phyloP scores from a whole-genome alignment of 2,888 invertebrate species.

The Mesorhabditis spiculigera region DNA sequence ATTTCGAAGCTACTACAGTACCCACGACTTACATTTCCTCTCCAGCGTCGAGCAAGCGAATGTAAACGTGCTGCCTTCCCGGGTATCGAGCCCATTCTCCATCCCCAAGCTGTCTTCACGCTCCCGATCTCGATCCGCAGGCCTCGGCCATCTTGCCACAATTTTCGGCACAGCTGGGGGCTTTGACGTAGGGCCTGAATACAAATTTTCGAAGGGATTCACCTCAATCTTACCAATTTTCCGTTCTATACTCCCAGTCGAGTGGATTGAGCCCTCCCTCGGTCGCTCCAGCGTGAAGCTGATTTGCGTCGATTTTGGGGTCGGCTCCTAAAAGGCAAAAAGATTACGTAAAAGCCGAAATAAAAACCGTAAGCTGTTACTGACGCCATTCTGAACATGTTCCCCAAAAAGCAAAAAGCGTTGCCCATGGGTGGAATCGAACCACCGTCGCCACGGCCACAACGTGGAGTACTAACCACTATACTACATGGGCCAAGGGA shows the following conservation, averaged over 20 bases:
- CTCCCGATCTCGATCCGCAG: slow-evolving; percentile 20
- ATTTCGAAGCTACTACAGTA: too few relatives aligned
- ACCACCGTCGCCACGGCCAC: slow-evolving; percentile 57
- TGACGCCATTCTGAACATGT: too few relatives aligned
- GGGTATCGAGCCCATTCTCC: slow-evolving; percentile 19
- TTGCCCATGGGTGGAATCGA: slow-evolving; percentile 55
- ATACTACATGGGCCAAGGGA: slow-evolving; percentile 37
- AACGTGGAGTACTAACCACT: slow-evolving; percentile 58
- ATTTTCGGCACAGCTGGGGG: slow-evolving; percentile 5
- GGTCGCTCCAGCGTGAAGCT: background rate
- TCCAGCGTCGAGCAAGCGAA: slow-evolving; percentile 42
- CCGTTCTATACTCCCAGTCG: background rate
- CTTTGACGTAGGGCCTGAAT: background rate
- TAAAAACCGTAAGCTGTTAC: too few relatives aligned
- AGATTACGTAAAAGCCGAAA: too few relatives aligned
- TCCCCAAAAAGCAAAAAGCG: slow-evolving; percentile 7
- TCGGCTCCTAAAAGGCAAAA: too few relatives aligned
- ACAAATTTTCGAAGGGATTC: slow-evolving; percentile 15
- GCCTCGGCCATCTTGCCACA: background rate
- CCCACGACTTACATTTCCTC: slow-evolving; percentile 16
- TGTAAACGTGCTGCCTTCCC: slow-evolving; percentile 21
- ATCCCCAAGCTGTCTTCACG: slow-evolving; percentile 31
- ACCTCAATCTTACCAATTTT: slow-evolving; percentile 12
- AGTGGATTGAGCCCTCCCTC: background rate
- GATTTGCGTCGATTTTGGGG: background rate